A percentile compares a stretch with the other conserved stretches of the same genome.
These are phyloP conservation scores for Austrolebias charrua DNA, from an alignment of 2,797 vertebrate genomes.

Conservation along the genomic window DNA sequence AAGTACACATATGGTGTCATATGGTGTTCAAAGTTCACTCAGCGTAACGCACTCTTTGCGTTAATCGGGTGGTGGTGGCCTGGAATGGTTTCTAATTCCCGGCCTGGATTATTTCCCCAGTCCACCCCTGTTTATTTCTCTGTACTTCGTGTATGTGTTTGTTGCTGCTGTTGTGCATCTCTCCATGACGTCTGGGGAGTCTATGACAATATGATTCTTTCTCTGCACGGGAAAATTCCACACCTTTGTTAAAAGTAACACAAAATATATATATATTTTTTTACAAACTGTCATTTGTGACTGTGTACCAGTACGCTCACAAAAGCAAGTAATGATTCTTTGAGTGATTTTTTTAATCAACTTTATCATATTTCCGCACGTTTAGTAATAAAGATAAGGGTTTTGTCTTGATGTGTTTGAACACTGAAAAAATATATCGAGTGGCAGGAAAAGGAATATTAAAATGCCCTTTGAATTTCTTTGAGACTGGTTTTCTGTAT, in stretches of 20 bases:
- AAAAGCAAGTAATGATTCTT: conserved; percentile 37
- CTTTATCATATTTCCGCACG: conserved; percentile 43
- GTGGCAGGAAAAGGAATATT: conserved; percentile 40
- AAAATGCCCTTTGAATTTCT: conserved; percentile 68
- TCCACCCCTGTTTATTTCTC: too few relatives aligned
- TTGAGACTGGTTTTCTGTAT: conserved; percentile 33
- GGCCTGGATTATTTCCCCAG: too few relatives aligned
- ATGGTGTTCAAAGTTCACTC: too few relatives aligned
- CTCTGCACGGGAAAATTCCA: conserved; percentile 9
- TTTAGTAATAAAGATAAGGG: conserved; percentile 56
- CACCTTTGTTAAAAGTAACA: conserved; percentile 34
- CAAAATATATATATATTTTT: conserved; percentile 33
- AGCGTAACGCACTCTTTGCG: too few relatives aligned
- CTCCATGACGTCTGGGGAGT: conserved; percentile 31
- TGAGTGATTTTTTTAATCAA: conserved; percentile 37
- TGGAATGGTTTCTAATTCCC: too few relatives aligned
- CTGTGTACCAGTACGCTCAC: conserved; percentile 28
- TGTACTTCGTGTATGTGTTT: background rate
- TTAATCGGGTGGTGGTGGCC: too few relatives aligned
- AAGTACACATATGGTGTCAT: too few relatives aligned
- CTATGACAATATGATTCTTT: conserved; percentile 26
- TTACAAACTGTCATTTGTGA: conserved; percentile 35
- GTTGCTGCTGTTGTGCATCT: conserved; percentile 30
- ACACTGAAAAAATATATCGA: conserved; percentile 52
- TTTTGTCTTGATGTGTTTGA: conserved; percentile 57